Conservation (phyloP, 1,140 invertebrate species). For the Scaptomyza hsui region DNA sequence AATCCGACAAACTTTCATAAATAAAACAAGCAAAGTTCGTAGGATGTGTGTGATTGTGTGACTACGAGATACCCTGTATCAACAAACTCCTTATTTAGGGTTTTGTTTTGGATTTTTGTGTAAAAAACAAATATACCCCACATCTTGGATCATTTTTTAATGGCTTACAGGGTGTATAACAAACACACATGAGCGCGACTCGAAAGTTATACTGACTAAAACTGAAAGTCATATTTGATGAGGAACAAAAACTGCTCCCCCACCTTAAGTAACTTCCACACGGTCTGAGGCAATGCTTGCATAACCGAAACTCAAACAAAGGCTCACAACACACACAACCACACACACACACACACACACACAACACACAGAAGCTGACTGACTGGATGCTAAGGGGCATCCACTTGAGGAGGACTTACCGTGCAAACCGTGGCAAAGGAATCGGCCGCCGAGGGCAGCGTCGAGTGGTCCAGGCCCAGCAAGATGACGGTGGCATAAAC, state of each 20-base stretch:
- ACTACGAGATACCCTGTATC: slow-evolving; percentile 5
- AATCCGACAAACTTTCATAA: slow-evolving; percentile 35
- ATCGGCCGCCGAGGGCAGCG: slow-evolving; percentile 87
- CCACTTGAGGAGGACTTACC: slow-evolving; percentile 86
- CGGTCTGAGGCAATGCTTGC: slow-evolving; percentile 42
- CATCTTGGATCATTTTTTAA: not conserved
- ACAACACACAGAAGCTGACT: not conserved
- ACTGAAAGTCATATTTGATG: slow-evolving; percentile 81
- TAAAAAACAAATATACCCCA: too few relatives aligned
- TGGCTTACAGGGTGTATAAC: slow-evolving; percentile 24
- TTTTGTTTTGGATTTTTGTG: too few relatives aligned
- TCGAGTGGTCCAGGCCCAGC: slow-evolving; percentile 93
- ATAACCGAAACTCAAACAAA: slow-evolving; percentile 77
- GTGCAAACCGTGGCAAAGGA: slow-evolving; percentile 93
- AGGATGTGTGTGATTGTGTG: not conserved
- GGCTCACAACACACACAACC: slow-evolving; percentile 8
- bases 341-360: too few relatives aligned
- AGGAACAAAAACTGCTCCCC: slow-evolving; percentile 16
- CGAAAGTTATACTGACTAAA: slow-evolving; percentile 59
- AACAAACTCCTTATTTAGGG: too few relatives aligned
- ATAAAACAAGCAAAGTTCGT: slow-evolving; percentile 16
- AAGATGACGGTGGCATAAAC: slow-evolving; percentile 97
- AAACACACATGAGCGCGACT: slow-evolving; percentile 65
- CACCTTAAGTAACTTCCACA: slow-evolving; percentile 5
- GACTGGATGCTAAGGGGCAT: not conserved